Base-by-base conservation (phyloP, 2,888 invertebrate genomes). In the Candidula unifasciata region DNA sequence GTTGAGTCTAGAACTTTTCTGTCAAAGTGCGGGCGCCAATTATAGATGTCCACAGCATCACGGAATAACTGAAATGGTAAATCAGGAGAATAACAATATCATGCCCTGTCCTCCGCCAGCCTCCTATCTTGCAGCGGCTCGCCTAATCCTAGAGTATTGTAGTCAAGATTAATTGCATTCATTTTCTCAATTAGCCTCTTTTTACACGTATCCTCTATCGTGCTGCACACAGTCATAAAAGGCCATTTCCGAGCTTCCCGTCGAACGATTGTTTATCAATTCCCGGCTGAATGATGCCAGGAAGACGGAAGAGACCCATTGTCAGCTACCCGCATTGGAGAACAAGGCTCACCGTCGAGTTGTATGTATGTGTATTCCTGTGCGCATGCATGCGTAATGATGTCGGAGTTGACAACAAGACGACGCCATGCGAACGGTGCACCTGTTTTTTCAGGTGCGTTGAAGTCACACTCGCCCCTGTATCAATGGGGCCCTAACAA, bases 101-200 rank as follows among this genome's bases (percentile, higher is more conserved):
- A 37, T 66, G 66, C n/a, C 44, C 30, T 44, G 30, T 44, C 44
- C 66, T 79, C 30, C 66, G 44, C 66, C 79, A 64, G 44, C 68
- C 10, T 66, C 24, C n/a, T 44, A 44, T 66, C 66, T 5, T n/a
- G 10, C 44, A 21, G 21, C 13, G 44, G 21, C 35, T 60, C 66
- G 44, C 27, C 30, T 60, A n/a, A 33, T 24, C 33, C 66, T 66
- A 30, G 35, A 27, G 54, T 60, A 35, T 77, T 77, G 77, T 77
- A 21, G 33, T 33, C 68, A 44, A 79, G 68, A 79, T 79, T 79
- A 79, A 79, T 79, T 79, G 79, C 68, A 64, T 66, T 68, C 66
- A 79, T 79, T 79, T 79, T 13, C 18, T 52, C 79, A 79, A 79
- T 79, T 79, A 79, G 66, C 24, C 60, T 57, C 57, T 78, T 35